Base-by-base conservation (phyloP, 2,797 vertebrate species). In the Anabas testudineus region DNA sequence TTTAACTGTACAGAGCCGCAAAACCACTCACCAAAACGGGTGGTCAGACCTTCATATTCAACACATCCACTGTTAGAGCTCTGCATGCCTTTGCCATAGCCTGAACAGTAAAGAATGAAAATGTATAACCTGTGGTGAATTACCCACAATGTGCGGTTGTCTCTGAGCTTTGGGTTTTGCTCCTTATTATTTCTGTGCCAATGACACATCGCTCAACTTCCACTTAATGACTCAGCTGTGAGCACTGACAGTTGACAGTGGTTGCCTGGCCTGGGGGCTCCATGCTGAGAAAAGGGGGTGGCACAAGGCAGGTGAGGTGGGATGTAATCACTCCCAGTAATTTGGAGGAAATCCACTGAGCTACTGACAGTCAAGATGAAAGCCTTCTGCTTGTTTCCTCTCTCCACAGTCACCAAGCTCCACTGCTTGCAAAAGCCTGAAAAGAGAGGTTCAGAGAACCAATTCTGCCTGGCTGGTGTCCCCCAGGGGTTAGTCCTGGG, bases 281-380 rank as follows among this genome's bases (percentile, higher is more conserved):
- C 61, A 47, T 68, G 74, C 72, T 71, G 82, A 65, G 84, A 68
- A 79, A 69, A 60, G 65, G 63, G 74, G 67, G 70, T 76, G 77
- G 81, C 28, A 26, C 18, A 28, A 78, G 74, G 78, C 78, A 86
- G 74, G 84, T 68, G 57, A 86, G 90, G 89, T 87, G 86, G 90
- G 86, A 88, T 82, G 89, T 86, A 89, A 91, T 90, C 88, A 87
- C 87, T 90, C 82, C 81, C 85, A 91, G 84, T 91, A 92, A 92
- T 93, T 93, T 93, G 71, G 77, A 92, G 81, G 80, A 92, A 91
- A 93, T 91, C 84, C 90, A 85, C 84, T 74, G 82, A 89, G 85
- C 85, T 68, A 73, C 81, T 91, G 78, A 54, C 75, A 86, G 81
- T 80, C 39, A 45, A 89, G 87, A 93, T 91, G 86, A 92, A 93